phyloP scores from a whole-genome alignment of 2,113 vertebrate species.

The Syngnathoides biaculeatus region DNA sequence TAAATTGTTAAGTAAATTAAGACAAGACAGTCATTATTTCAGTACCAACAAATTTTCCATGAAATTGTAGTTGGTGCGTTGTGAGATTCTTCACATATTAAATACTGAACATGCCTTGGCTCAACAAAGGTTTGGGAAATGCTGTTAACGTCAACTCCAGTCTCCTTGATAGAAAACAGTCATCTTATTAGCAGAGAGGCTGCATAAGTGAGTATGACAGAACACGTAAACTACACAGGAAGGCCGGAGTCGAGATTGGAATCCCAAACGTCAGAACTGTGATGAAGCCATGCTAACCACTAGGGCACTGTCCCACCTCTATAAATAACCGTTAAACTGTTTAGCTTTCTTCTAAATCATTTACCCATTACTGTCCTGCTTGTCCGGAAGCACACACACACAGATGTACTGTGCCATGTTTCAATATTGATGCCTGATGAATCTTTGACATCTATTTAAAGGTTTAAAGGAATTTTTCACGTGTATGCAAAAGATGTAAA shows the following conservation, averaged over 20 bases:
- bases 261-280: background rate
- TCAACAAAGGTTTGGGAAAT: background rate
- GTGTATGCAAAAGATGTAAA: background rate
- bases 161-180: background rate
- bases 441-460: background rate
- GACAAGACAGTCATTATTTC: background rate
- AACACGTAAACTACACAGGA: background rate
- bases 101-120: background rate
- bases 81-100: background rate
- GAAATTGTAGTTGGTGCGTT: too few species aligned
- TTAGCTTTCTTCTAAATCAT: constrained; percentile 4
- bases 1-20: background rate
- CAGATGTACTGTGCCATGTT: background rate
- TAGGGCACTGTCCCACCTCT: background rate
- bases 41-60: background rate
- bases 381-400: background rate
- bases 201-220: background rate
- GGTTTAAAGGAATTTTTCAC: background rate
- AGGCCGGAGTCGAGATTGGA: background rate
- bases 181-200: constrained; percentile 9
- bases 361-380: constrained; percentile 4
- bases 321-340: constrained; percentile 20
- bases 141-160: background rate
- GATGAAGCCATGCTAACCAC: background rate
- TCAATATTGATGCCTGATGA: background rate